These are phyloP conservation scores for Caenorhabditis macrosperma DNA, from an alignment of 2,888 invertebrate genomes.

Conservation along the genomic window DNA sequence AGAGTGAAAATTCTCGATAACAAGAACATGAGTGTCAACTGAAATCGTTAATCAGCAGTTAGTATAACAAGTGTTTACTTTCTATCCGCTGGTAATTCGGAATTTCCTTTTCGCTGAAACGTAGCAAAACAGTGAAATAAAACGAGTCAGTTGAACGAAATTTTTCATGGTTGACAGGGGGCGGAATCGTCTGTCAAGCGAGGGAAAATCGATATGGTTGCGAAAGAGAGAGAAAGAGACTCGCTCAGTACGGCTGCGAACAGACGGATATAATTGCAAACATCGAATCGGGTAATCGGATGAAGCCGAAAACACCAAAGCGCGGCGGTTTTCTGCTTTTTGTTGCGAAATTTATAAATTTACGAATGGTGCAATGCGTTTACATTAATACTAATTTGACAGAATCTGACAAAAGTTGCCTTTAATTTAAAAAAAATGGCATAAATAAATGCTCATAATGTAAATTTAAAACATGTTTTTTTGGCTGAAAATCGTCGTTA, in stretches of 20 bases:
- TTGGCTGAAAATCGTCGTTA: not conserved
- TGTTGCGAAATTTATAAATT: too few relatives aligned
- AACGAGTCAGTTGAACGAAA: conserved; percentile 14
- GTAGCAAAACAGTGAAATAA: not conserved
- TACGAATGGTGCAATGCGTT: too few relatives aligned
- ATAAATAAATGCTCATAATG: too few relatives aligned
- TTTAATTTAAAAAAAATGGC: too few relatives aligned
- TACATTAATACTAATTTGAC: too few relatives aligned
- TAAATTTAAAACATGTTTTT: not conserved
- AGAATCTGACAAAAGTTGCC: too few relatives aligned
- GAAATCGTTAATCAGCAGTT: not conserved
- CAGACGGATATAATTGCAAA: conserved; percentile 47
- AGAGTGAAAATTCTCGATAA: too few relatives aligned
- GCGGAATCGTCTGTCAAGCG: conserved; percentile 22
- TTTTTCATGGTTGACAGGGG: not conserved
- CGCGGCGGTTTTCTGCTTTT: not conserved
- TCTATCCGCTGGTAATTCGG: not conserved
- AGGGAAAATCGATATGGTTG: conserved; percentile 37
- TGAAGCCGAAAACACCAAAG: conserved; percentile 10
- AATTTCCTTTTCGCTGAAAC: not conserved
- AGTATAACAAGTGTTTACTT: not conserved
- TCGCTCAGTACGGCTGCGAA: conserved; percentile 3
- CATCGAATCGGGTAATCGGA: conserved; percentile 14
- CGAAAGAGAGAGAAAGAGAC: conserved; percentile 10
- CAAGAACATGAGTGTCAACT: not conserved